Percentiles rank a stretch among this genome's conserved stretches.
Conservation (phyloP, 1,140 invertebrate species). For the Ceratina japonica region DNA sequence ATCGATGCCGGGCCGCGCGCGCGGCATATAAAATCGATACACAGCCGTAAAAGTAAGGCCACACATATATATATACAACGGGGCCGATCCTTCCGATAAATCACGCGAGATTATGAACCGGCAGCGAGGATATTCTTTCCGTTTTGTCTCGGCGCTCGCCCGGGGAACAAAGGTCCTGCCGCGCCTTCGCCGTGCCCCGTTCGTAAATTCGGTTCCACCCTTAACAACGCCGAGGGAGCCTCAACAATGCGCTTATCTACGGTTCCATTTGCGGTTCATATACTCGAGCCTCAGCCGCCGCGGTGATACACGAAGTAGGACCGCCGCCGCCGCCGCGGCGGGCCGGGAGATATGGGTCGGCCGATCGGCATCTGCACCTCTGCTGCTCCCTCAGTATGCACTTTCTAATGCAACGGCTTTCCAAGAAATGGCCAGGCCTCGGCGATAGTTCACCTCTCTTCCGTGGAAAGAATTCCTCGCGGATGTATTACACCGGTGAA, state of each 20-base stretch:
- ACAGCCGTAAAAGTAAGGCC: slow-evolving; percentile 16
- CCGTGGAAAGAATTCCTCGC: slow-evolving; percentile 25
- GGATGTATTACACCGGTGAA: not conserved
- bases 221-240: not conserved
- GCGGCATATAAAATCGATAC: slow-evolving; percentile 31
- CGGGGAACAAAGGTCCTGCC: not conserved
- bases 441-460: slow-evolving; percentile 31
- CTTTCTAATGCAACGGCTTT: slow-evolving; percentile 59
- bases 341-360: slow-evolving; percentile 40
- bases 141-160: not conserved
- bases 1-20: not conserved
- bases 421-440: slow-evolving; percentile 45
- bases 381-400: slow-evolving; percentile 12
- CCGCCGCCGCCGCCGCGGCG: no score
- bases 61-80: not conserved
- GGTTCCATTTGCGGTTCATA: slow-evolving; percentile 12
- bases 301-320: not conserved
- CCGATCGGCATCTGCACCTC: slow-evolving; percentile 38
- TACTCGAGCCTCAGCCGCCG: not conserved
- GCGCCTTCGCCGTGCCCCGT: not conserved
- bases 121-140: not conserved
- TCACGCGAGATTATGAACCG: slow-evolving; percentile 32
- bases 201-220: slow-evolving; percentile 13
- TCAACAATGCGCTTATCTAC: not conserved
- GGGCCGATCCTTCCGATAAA: slow-evolving; percentile 19